A percentile compares a stretch with the other conserved stretches of the same genome.
Conservation (phyloP, 92 coral and sea anemone species). For the Nematostella vectensis region DNA sequence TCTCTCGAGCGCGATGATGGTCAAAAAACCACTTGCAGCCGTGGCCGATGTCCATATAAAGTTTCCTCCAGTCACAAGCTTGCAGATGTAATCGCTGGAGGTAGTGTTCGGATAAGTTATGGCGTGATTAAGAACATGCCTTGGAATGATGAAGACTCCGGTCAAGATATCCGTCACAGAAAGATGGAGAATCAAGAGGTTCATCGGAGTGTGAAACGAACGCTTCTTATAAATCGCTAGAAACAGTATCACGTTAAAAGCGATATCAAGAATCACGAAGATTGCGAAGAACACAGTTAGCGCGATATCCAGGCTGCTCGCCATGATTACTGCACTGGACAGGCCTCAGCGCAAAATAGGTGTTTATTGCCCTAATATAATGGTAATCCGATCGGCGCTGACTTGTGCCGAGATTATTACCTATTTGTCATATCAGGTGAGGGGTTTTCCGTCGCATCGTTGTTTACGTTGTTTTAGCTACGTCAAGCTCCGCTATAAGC, state of each 20-base stretch:
- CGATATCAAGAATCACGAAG: conserved; percentile 19
- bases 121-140: conserved; percentile 28
- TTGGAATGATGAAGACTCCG: conserved; percentile 35
- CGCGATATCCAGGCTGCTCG: conserved; percentile 8
- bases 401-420: no score
- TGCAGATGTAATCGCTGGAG: conserved; percentile 38
- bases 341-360: no score
- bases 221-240: conserved; percentile 25
- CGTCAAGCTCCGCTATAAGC: no score
- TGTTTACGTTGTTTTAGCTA: no score
- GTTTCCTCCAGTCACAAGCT: conserved; percentile 58
- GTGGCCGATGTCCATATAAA: conserved; percentile 66
- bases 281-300: conserved; percentile 30
- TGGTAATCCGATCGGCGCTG: no score
- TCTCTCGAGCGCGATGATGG: conserved; percentile 55
- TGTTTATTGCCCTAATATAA: no score
- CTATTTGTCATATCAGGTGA: no score
- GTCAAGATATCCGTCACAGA: conserved; percentile 23
- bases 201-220: conserved; percentile 45
- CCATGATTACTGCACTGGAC: no score
- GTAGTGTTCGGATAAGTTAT: conserved; percentile 22
- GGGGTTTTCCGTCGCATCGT: no score
- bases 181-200: conserved; percentile 23
- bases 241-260: conserved; percentile 16
- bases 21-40: conserved; percentile 48